phyloP scores from a whole-genome alignment of 2,113 vertebrate species.

The human (Homo sapiens) region GRCh38 chr15:33282501-33283000 shows the following conservation, averaged over 20 bases:
- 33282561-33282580: background rate
- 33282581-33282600: background rate
- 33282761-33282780: background rate
- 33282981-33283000: background rate
- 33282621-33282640: background rate
- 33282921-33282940: background rate
- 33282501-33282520: background rate
- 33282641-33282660: background rate
- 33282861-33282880: background rate
- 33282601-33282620: background rate
- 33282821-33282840: background rate
- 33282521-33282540: background rate
- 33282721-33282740: background rate
- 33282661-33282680: background rate
- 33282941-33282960: background rate
- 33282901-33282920: fast-evolving
- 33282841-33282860: background rate
- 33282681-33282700: background rate
- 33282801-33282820: background rate
- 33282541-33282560: background rate
- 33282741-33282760: background rate
- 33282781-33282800: background rate
- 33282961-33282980: background rate
- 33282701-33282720: background rate
- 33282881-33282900: background rate